Base-by-base conservation (phyloP, 2,113 vertebrate genomes). In the Otolemur garnettii region DNA sequence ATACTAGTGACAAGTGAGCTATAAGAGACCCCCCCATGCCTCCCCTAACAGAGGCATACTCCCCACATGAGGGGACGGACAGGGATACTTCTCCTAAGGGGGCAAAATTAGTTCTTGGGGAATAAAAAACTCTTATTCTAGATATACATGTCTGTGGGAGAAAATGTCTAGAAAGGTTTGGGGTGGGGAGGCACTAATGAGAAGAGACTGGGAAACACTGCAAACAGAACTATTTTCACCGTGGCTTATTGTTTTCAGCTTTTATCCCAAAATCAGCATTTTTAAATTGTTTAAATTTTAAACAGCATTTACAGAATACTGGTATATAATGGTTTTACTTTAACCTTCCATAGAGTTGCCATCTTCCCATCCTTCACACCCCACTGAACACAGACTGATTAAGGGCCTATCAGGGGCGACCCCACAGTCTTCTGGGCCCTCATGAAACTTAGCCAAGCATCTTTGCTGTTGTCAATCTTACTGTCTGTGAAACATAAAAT, bases 341-440 rank as follows among this genome's bases (percentile, higher is more conserved):
- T 35, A 33, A 42, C 71, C 33, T 80, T 53, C 19, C 72, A 69
- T 60, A 30, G 8, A 74, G 77, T 24, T 66, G 35, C 38, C 57
- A 68, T 0, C 62, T n/a, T 21, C 57, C 84, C 38, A 17, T 2
- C 35, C 71, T 74, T n/a, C 64, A 60, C 1, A 68, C 24, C 13
- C 55, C 5, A 59, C 19, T 3, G 55, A 78, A 33, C 60, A 45
- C 30, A 72, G 50, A 24, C 1, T 15, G n/a, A 24, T n/a, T 4
- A n/a, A 26, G 59, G 11, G 50, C 24, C 75, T 35, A 9, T 19
- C 4, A 2, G 0, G 0, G 2, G 30, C 30, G 38, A 75, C 3
- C 19, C 19, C 42, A 1, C 24, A 0, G 26, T 15, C 33, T 30
- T 42, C 50, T 0, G 1, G 7, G 10, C 4, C 74, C 62, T 90